Evolutionary conservation across 2,797 vertebrate genomes (phyloP), one percentile per base, ranked within the genome.

Genomic region (Poecile montanus): DNA sequence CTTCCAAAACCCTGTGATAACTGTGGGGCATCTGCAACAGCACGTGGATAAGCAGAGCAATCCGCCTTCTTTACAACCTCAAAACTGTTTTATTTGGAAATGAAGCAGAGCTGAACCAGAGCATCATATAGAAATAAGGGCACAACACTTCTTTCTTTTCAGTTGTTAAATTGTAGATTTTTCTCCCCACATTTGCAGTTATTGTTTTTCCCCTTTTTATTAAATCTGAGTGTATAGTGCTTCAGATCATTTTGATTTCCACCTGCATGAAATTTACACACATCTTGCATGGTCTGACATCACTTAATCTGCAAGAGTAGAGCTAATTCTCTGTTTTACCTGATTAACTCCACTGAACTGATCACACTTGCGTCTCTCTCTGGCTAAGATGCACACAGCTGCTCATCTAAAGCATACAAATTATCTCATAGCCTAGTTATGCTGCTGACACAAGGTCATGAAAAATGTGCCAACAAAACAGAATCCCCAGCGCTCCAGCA

Each of bases 391-490:
- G 92, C 47, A 70, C 66, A 76, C 93, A 96, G 83, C 90, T 93
- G 62, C 92, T 91, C 92, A 82, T 91, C 88, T 94, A 93, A 88
- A 82, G 40, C 95, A 94, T 47, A 93, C 62, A 93, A 96, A 97
- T 97, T 94, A 95, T 90, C 95, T 97, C 97, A 97, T 73, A 95
- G 94, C 91, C 81, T 95, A 94, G 89, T 91, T 95, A 91, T 89
- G 81, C 71, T 82, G 88, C 89, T 96, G 91, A 97, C 87, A 81
- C 87, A 2, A 72, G 86, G 54, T 95, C 85, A 94, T 72, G 92
- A 95, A 97, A 94, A 93, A 95, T 78, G 86, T 82, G 96, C 81
- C 96, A 92, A 76, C 93, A 96, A 96, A 94, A 84, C 38, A 86
- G 75, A 85, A 95, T 95, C 94, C 89, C 75, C 91, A 88, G 79